These are phyloP conservation scores for human DNA, from an alignment of 2,113 vertebrate genomes.

Conservation along the genomic window GRCh38 chr2:157810001-157810500, in stretches of 20 bases:
- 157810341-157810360: neutral
- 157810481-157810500: neutral
- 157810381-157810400: accelerated
- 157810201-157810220: neutral
- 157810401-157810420: neutral
- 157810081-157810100: neutral
- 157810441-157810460: neutral
- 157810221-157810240: neutral
- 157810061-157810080: too few relatives aligned
- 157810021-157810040: too few relatives aligned
- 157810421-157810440: accelerated
- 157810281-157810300: neutral
- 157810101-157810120: neutral
- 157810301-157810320: neutral
- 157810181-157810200: neutral
- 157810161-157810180: neutral
- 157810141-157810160: neutral
- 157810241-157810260: neutral
- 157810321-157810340: neutral
- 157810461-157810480: neutral
- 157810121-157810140: neutral
- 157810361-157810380: neutral
- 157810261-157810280: neutral
- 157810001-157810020: too few relatives aligned
- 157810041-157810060: too few relatives aligned